Evolutionary conservation across 2,113 vertebrate species (phyloP).

Genomic region (Speoplatyrhinus poulsoni): DNA sequence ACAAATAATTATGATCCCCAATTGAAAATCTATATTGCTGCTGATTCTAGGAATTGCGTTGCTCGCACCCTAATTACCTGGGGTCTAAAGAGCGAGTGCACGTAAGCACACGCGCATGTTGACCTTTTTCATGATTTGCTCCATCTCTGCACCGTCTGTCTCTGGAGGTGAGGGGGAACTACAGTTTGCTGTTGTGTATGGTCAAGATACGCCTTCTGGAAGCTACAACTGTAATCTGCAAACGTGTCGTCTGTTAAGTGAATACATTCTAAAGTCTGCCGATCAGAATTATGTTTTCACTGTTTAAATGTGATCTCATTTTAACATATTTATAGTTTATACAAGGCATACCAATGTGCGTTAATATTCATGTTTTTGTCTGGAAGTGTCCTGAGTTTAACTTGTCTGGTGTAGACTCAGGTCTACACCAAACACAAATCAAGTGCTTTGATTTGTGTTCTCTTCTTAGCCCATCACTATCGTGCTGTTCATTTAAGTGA

Average conservation of each 20-base stretch:
- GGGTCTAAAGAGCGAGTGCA: background rate
- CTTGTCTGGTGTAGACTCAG: constrained; percentile 21
- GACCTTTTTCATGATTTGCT: background rate
- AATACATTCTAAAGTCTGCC: too few relatives aligned
- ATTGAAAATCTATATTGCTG: background rate
- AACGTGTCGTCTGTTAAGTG: background rate
- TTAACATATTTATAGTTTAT: too few relatives aligned
- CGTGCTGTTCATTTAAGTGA: constrained; percentile 22
- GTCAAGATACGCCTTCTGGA: background rate
- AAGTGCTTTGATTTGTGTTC: constrained; percentile 26
- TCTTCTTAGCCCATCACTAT: constrained; percentile 6
- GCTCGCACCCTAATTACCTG: constrained; percentile 2
- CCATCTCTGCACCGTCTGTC: background rate
- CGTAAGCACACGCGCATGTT: background rate
- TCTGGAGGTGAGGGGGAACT: background rate
- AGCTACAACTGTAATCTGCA: background rate
- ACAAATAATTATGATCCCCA: constrained; percentile 8
- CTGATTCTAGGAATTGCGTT: background rate
- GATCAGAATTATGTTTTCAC: too few relatives aligned
- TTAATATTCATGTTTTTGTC: too few relatives aligned
- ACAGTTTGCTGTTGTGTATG: background rate
- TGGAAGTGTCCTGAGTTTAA: constrained; percentile 20
- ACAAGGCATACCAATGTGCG: too few relatives aligned
- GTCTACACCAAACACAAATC: background rate
- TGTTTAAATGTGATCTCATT: too few relatives aligned